Base-by-base conservation (phyloP, 2,888 invertebrate species). In the Noctua janthe region DNA sequence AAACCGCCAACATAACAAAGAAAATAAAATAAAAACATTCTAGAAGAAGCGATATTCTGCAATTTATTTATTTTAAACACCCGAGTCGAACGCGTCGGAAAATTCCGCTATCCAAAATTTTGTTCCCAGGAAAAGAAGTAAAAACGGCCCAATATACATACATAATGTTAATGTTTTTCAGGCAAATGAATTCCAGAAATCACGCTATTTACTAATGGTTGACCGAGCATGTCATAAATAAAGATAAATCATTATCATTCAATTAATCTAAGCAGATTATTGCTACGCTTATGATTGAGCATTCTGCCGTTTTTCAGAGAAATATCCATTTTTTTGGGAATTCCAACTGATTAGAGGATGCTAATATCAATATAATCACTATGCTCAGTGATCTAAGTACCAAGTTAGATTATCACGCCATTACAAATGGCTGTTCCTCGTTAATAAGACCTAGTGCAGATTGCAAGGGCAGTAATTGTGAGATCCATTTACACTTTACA, bases 161-260 rank as follows among this genome's bases (percentile, higher is more conserved):
- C 35, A 13, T 49, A 71, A 77, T 54, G 13, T 59, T 79, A 76
- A 82, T 87, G 78, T 76, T 81, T 89, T 89, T 79, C 77, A 89
- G 83, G 35, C 66, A 75, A 74, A 71, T 69, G 62, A 71, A 71
- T 77, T 84, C 72, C 76, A 74, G 49, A 70, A 82, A 88, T 85
- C 85, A 89, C 81, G 85, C 79, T 78, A 85, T 83, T 84, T 51
- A 84, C 83, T 82, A 83, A 85, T 89, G 83, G n/a, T 59, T 66
- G 78, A 78, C 81, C 35, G 47, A 78, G 39, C 39, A 51, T 78
- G 78, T 76, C 86, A 80, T 84, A 87, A 84, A 86, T 71, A 81
- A 78, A 84, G 90, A 89, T 90, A 90, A 87, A 84, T 80, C 71
- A 86, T 82, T 89, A 89, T 89, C 89, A 72, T 74, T 79, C 73